Percentiles rank a stretch among this genome's conserved stretches.
Evolutionary conservation across 37 sponge, comb jelly and placozoan genomes (phyloP).

Genomic region (Sycon ciliatum): DNA sequence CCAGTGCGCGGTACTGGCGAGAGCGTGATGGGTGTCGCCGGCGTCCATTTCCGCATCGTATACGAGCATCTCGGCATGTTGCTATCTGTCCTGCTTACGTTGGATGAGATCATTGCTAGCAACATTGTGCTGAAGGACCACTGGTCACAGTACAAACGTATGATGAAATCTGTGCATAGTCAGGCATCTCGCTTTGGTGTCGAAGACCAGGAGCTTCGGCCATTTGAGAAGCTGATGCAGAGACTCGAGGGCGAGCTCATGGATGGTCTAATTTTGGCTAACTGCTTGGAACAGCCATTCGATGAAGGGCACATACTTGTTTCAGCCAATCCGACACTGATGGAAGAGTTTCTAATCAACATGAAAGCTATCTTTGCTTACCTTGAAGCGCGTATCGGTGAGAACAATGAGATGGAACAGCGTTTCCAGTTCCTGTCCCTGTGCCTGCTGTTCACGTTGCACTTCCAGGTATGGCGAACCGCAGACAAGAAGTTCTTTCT

Average conservation of each 20-base stretch:
- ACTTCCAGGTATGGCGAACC: conserved; percentile 47
- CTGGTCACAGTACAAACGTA: conserved; percentile 85
- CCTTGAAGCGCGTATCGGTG: conserved; percentile 56
- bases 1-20: not conserved
- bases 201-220: conserved; percentile 58
- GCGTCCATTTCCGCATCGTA: conserved; percentile 51
- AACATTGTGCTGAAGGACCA: conserved; percentile 56
- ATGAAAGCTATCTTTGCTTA: conserved; percentile 25
- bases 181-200: conserved; percentile 69
- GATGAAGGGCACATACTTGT: conserved; percentile 54
- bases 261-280: conserved; percentile 77
- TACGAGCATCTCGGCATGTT: conserved; percentile 76
- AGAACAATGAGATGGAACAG: conserved; percentile 45
- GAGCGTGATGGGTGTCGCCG: conserved; percentile 17
- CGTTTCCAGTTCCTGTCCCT: conserved; percentile 51
- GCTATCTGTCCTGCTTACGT: conserved; percentile 70
- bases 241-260: conserved; percentile 78
- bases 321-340: conserved; percentile 39
- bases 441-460: conserved; percentile 67
- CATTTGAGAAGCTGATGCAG: conserved; percentile 79
- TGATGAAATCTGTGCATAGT: conserved; percentile 62
- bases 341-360: conserved; percentile 48
- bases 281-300: conserved; percentile 63
- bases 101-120: conserved; percentile 70
- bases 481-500: conserved; percentile 63